Evolutionary conservation across 2,888 invertebrate species (phyloP), one percentile per base, ranked within the genome.

Genomic region (Trissolcus brochymenae): DNA sequence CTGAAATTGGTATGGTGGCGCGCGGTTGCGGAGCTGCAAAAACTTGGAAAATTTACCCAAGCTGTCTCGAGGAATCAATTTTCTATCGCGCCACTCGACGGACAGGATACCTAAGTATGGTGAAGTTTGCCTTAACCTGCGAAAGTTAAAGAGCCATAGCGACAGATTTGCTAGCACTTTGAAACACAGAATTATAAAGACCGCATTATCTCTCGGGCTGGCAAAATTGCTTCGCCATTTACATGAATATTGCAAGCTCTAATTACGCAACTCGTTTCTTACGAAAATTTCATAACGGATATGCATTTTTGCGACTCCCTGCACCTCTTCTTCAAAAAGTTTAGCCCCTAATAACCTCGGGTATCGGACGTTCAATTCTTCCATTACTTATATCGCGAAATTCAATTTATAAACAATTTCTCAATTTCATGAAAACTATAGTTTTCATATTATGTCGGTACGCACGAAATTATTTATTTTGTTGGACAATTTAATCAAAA

Each of bases 171-270:
- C 56, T n/a, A 25, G 61, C 46, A 60, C 53, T 61, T 54, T 74
- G 41, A 61, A 74, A 61, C 61, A 67, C 51, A 43, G 59, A 74
- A 67, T 74, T 74, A 74, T 60, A 71, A 71, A 71, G 25, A 55
- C 53, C 53, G 29, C 29, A 43, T 67, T 57, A 66, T 57, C 66
- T 56, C 55, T 51, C 4, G 60, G 25, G 51, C 25, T 25, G 51
- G 25, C 40, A 57, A 62, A 64, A 57, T 57, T 57, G 57, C 71
- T 67, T 61, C 40, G 40, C 25, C 73, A 56, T 56, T 64, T 66
- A 61, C 72, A 64, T 64, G 71, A 71, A 71, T 64, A 71, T 71
- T 62, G 56, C 57, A 71, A 57, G 51, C 71, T 62, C 56, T 71
- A 57, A 71, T 71, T 64, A 71, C 56, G 40, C 57, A 29, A 61